Conservation (phyloP, 2,797 vertebrate species). For the Spinibarbus caldwelli region DNA sequence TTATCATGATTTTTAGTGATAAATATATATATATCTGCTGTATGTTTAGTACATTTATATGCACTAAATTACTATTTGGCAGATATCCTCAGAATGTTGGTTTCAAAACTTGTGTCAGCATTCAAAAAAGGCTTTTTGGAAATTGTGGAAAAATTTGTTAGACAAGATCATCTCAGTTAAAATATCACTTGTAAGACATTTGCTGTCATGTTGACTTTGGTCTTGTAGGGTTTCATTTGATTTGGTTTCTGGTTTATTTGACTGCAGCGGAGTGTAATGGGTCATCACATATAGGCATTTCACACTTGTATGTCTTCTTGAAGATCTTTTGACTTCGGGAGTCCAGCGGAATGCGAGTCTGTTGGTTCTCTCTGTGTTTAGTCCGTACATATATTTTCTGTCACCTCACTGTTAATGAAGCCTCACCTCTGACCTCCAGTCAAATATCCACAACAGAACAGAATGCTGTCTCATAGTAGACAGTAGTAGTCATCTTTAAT, state of each 20-base stretch:
- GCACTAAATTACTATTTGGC: not conserved
- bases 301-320: constrained; percentile 15
- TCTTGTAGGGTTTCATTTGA: not conserved
- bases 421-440: constrained; percentile 65
- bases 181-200: not conserved
- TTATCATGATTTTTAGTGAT: constrained; percentile 6
- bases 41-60: constrained; percentile 15
- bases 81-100: not conserved
- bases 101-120: not conserved
- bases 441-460: constrained; percentile 54
- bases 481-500: not conserved
- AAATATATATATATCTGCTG: constrained; percentile 14
- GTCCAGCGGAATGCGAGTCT: constrained; percentile 18
- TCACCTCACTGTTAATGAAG: constrained; percentile 72
- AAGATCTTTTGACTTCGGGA: constrained; percentile 11
- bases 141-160: not conserved
- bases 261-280: constrained; percentile 3
- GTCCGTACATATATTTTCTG: constrained; percentile 51
- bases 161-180: not conserved
- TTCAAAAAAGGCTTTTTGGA: constrained; percentile 10
- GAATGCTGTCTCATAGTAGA: not conserved
- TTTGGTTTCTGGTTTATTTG: not conserved
- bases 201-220: not conserved
- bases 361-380: not conserved
- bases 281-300: constrained; percentile 11